A percentile compares a stretch with the other conserved stretches of the same genome.
phyloP scores from a whole-genome alignment of 1,140 invertebrate species.

The Bilobella aurantiaca region DNA sequence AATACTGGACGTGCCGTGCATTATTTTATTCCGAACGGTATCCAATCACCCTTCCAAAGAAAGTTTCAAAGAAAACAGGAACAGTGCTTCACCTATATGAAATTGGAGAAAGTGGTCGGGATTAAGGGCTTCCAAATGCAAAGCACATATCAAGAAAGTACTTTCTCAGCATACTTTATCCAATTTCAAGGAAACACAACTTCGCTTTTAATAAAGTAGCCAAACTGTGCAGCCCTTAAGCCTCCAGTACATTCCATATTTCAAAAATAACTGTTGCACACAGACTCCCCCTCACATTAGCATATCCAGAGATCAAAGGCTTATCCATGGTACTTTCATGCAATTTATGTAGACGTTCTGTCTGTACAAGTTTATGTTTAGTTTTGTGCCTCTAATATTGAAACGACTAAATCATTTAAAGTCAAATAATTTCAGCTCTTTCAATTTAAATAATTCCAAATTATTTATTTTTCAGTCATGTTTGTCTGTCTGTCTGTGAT shows the following conservation, averaged over 20 bases:
- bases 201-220: neutral
- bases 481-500: too few relatives aligned
- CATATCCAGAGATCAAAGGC: neutral
- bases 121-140: too few relatives aligned
- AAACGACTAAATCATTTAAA: too few relatives aligned
- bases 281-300: neutral
- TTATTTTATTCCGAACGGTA: neutral
- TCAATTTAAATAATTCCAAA: too few relatives aligned
- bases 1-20: constrained; percentile 1
- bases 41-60: neutral
- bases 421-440: too few relatives aligned
- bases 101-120: neutral
- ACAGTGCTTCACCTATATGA: neutral
- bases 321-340: neutral
- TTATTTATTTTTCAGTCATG: too few relatives aligned
- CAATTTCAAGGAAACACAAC: neutral
- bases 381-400: neutral
- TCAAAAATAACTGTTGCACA: neutral
- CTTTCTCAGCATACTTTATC: neutral
- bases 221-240: too few relatives aligned
- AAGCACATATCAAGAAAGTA: neutral
- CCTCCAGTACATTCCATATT: neutral
- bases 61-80: neutral
- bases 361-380: neutral
- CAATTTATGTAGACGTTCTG: neutral